phyloP scores from a whole-genome alignment of 2,797 vertebrate genomes.

The Leucoraja ocellata region DNA sequence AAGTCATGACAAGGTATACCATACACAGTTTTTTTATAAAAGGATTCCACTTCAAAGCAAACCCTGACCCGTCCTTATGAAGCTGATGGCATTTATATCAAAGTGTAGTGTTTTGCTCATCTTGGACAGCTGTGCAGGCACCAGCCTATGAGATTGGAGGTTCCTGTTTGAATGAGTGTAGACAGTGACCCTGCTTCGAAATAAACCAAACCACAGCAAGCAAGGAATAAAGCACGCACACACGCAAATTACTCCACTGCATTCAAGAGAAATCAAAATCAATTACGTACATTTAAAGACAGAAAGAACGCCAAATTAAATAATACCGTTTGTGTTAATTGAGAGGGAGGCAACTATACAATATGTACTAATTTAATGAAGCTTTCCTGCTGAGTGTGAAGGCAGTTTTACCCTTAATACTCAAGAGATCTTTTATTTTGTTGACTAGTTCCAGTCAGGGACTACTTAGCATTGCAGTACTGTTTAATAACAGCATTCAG shows the following conservation, averaged over 20 bases:
- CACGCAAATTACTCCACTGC: background rate
- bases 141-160: constrained; percentile 33
- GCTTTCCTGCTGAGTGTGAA: constrained; percentile 5
- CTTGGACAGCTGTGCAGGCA: constrained; percentile 43
- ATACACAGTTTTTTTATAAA: background rate
- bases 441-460: background rate
- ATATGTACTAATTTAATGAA: constrained; percentile 29
- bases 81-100: constrained; percentile 53
- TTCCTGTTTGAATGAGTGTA: background rate
- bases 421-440: constrained; percentile 24
- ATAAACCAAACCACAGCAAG: background rate
- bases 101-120: constrained; percentile 51
- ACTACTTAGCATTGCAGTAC: background rate
- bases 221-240: background rate
- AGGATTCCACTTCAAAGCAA: constrained; percentile 48
- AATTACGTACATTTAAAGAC: background rate
- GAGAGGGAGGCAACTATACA: constrained; percentile 21
- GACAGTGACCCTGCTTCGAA: background rate
- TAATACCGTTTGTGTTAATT: constrained; percentile 28
- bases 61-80: constrained; percentile 49
- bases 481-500: constrained; percentile 13
- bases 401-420: constrained; percentile 28
- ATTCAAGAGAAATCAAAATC: constrained; percentile 35
- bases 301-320: background rate
- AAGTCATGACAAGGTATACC: background rate